Evolutionary conservation across 2,888 invertebrate genomes (phyloP), one percentile per base, ranked within the genome.

Genomic region (Leptothorax acervorum): DNA sequence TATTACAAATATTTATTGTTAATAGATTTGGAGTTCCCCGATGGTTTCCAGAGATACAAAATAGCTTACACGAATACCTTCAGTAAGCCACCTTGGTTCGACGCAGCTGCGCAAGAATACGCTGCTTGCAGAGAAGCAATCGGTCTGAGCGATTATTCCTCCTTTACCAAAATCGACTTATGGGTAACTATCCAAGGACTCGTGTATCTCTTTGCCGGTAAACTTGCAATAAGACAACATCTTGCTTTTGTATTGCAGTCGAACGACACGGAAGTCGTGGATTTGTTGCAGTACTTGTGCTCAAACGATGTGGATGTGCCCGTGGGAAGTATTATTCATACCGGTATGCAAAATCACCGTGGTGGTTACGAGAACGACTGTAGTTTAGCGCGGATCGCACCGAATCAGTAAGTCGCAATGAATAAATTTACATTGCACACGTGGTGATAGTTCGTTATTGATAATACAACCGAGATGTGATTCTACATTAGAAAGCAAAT

Each of bases 281-380:
- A 98, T 81, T 96, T 97, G 71, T 96, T 99, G 23, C 99, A 99
- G 95, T 98, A 97, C 95, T 95, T 99, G 45, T 99, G 99, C 94
- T 99, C 99, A 2, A 99, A 99, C 94, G 97, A 99, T 95, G 98
- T 99, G 11, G 99, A 99, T 94, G 98, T 99, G 2, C 98, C 99
- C 0, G 96, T 98, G 3, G 99, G 99, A 42, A 97, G 98, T 92
- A 98, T 99, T 89, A 98, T 99, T 86, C 99, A 99, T 95, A 99
- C 99, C 0, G 99, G 99, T 87, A 99, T 99, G 99, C 99, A 99
- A 95, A 99, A 99, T 95, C 96, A 96, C 86, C 96, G 96, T 12
- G 99, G 99, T 1, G 99, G 99, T 18, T 99, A 99, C 94, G 99
- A 99, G 95, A 99, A 99, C 93, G 99, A 99, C 95, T 99, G 99